These are phyloP conservation scores for Lacanobia wlatinum DNA, from an alignment of 2,888 invertebrate species.

Conservation along the genomic window DNA sequence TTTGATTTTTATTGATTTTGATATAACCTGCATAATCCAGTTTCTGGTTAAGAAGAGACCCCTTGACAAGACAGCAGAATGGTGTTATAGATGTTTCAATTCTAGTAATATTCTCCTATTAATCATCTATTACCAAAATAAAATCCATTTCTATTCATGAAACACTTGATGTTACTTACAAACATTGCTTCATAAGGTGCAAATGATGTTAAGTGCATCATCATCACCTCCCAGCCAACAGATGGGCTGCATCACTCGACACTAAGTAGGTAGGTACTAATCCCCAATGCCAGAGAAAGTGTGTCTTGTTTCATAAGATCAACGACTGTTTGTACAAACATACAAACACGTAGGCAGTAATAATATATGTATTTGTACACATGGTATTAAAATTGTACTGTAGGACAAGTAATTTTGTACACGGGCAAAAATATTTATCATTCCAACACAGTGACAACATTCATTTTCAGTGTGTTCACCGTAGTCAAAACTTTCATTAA, in stretches of 20 bases:
- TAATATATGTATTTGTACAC: neutral
- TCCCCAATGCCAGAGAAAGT: slow-evolving; percentile 68
- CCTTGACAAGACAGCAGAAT: too few species aligned
- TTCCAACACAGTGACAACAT: neutral
- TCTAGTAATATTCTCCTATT: too few species aligned
- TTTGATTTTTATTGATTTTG: too few species aligned
- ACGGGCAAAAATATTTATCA: neutral
- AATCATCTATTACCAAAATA: too few species aligned
- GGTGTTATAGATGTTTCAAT: too few species aligned
- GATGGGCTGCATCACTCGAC: slow-evolving; percentile 50
- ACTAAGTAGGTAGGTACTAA: slow-evolving; percentile 36
- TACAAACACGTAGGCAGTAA: slow-evolving; percentile 3
- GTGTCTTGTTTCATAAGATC: slow-evolving; percentile 56
- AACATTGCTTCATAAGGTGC: slow-evolving; percentile 22
- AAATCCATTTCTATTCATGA: neutral
- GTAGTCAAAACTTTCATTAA: too few species aligned
- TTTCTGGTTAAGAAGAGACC: too few species aligned
- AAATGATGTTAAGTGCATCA: slow-evolving; percentile 29
- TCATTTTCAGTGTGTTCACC: neutral
- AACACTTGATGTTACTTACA: slow-evolving; percentile 1
- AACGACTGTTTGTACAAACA: slow-evolving; percentile 24
- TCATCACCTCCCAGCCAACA: slow-evolving; percentile 34
- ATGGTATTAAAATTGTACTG: slow-evolving; percentile 13
- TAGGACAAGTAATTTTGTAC: slow-evolving; percentile 6
- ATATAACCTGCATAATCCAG: too few species aligned